Conservation (phyloP, 1,140 invertebrate genomes). For the Eumaeus atala region DNA sequence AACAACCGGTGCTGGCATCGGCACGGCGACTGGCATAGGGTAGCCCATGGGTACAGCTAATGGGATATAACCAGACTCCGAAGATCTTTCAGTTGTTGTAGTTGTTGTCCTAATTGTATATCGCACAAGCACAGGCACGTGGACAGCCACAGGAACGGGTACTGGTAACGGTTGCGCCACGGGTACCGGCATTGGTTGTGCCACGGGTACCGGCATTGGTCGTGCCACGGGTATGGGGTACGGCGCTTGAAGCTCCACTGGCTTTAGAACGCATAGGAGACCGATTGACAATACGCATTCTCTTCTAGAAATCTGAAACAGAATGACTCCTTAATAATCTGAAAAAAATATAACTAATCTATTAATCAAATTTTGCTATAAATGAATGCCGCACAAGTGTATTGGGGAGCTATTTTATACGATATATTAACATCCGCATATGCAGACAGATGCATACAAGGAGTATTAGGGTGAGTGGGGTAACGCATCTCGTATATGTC, state of each 20-base stretch:
- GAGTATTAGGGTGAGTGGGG: too few species aligned
- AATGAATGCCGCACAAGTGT: too few species aligned
- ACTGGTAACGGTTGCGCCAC: not conserved
- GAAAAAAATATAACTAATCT: too few species aligned
- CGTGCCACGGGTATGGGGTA: slow-evolving; percentile 1
- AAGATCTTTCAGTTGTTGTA: slow-evolving; percentile 8
- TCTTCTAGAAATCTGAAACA: too few species aligned
- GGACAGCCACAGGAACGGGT: not conserved
- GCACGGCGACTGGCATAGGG: slow-evolving; percentile 11
- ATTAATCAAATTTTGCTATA: too few species aligned
- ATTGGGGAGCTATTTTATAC: too few species aligned
- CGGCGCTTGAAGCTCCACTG: not conserved
- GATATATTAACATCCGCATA: too few species aligned
- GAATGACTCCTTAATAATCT: too few species aligned
- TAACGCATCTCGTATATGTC: too few species aligned
- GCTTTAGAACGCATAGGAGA: not conserved
- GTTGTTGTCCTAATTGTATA: too few species aligned
- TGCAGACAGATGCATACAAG: too few species aligned
- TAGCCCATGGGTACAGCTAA: slow-evolving; percentile 21
- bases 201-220: slow-evolving; percentile 6
- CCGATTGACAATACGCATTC: not conserved
- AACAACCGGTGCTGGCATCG: not conserved
- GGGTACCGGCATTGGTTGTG: slow-evolving; percentile 18
- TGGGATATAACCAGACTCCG: slow-evolving; percentile 8
- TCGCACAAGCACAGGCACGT: slow-evolving; percentile 18